phyloP scores from a whole-genome alignment of 1,140 invertebrate genomes.

The Zaprionus inermis region DNA sequence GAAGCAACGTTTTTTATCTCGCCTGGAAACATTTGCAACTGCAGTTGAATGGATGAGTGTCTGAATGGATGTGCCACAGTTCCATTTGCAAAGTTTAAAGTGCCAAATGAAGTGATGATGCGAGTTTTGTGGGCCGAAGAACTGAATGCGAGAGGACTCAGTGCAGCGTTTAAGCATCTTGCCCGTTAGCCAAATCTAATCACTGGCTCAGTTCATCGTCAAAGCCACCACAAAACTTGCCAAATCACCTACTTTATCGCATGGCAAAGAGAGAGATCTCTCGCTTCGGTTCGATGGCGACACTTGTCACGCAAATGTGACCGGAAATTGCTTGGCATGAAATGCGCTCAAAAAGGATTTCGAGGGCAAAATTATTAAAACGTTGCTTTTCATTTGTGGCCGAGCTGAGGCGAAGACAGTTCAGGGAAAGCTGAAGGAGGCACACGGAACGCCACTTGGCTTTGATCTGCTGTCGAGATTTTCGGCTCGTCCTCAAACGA shows the following conservation, averaged over 20 bases:
- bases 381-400: slow-evolving; percentile 64
- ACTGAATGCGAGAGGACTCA: not conserved
- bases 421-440: slow-evolving; percentile 2
- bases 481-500: slow-evolving; percentile 75
- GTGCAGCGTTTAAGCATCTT: not conserved
- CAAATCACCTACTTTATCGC: slow-evolving; percentile 32
- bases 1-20: slow-evolving; percentile 20
- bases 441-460: slow-evolving; percentile 46
- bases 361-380: slow-evolving; percentile 72
- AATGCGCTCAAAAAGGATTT: slow-evolving; percentile 54
- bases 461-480: slow-evolving; percentile 78
- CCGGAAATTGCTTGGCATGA: slow-evolving; percentile 63
- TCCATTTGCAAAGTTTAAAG: slow-evolving; percentile 18
- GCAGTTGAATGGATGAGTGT: slow-evolving; percentile 9
- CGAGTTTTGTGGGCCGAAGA: slow-evolving; percentile 1
- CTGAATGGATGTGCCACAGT: not conserved
- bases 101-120: not conserved
- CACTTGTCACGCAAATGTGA: slow-evolving; percentile 76
- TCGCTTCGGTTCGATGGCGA: not conserved
- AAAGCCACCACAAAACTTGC: slow-evolving; percentile 42
- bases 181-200: slow-evolving; percentile 12
- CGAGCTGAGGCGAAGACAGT: slow-evolving; percentile 50
- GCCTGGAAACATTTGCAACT: slow-evolving; percentile 17
- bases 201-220: slow-evolving; percentile 26
- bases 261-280: not conserved